A percentile compares a stretch with the other conserved stretches of the same genome.
These are phyloP conservation scores for Scaptomyza tumidula DNA, from an alignment of 2,888 invertebrate genomes.

Conservation along the genomic window DNA sequence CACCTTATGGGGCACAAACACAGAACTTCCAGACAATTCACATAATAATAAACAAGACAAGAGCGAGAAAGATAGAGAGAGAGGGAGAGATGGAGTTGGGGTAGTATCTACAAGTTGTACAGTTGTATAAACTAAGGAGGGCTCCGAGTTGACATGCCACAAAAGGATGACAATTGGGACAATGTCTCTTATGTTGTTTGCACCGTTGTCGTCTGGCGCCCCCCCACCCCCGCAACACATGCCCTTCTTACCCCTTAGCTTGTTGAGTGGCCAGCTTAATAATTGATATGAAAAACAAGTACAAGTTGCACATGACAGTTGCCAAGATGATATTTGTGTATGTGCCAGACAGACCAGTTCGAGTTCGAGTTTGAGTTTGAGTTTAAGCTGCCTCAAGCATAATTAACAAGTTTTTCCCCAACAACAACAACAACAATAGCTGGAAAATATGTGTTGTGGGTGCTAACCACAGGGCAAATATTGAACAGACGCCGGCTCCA, in stretches of 20 bases:
- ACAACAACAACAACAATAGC: slow-evolving; percentile 15
- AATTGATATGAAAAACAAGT: slow-evolving; percentile 78
- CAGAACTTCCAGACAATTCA: slow-evolving; percentile 48
- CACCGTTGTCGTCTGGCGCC: slow-evolving; percentile 67
- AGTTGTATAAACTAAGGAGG: slow-evolving; percentile 74
- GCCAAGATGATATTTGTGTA: slow-evolving; percentile 34
- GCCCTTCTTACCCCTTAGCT: slow-evolving; percentile 6
- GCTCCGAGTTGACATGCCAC: slow-evolving; percentile 61
- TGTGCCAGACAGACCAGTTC: slow-evolving; percentile 18
- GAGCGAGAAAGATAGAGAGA: slow-evolving; percentile 1
- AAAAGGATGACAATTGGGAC: slow-evolving; percentile 79
- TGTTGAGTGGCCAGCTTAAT: slow-evolving; percentile 67
- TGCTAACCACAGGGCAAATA: slow-evolving; percentile 65
- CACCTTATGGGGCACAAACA: slow-evolving; percentile 60
- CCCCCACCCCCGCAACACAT: not conserved
- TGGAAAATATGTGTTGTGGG: slow-evolving; percentile 53
- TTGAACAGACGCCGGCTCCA: slow-evolving; percentile 60
- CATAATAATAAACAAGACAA: slow-evolving; percentile 76
- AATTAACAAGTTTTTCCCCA: slow-evolving; percentile 73
- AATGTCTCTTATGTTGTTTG: slow-evolving; percentile 64
- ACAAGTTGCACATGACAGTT: slow-evolving; percentile 66
- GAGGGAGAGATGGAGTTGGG: slow-evolving; percentile 6
- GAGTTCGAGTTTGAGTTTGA: not conserved
- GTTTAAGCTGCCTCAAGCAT: slow-evolving; percentile 46
- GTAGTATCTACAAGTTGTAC: slow-evolving; percentile 69